Base-by-base conservation (phyloP, 2,113 vertebrate species). In the Heterotilapia buettikoferi region DNA sequence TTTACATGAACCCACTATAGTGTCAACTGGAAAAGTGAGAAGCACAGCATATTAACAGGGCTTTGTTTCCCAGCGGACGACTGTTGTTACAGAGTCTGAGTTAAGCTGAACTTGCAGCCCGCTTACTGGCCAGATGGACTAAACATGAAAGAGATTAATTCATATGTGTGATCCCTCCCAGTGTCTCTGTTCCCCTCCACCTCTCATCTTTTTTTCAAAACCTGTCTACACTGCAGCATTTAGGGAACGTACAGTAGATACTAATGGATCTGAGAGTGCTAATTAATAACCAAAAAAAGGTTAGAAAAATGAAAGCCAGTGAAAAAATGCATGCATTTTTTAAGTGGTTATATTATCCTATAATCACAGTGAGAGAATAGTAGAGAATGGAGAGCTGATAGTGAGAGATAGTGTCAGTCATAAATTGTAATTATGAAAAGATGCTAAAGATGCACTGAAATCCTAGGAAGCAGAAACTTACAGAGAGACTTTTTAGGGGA, bases 401-500 rank as follows among this genome's bases (percentile, higher is more conserved):
- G 57, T 33, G 40, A 45, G 21, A 78, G 18, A 52, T 9, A 53
- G 21, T 83, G 82, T 84, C 56, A 84, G 19, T 80, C 2, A 24
- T 38, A 12, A 82, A 83, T 21, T 56, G 87, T 3, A 24, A 73
- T 73, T 36, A 1, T 54, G 45, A 83, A 47, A 85, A 45, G 50
- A 66, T 84, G 59, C 24, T 86, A 31, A 82, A 66, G 38, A 84
- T 47, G 81, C 54, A 79, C 53, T 33, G 80, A 84, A 90, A 71
- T 63, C 84, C 76, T 13, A 24, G 76, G 45, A 68, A 84, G 89
- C 66, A 88, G 84, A 87, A 86, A 98, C 98, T 99, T 95, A 99
- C 98, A 99, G 14, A 92, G 84, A 1, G 97, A 96, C 85, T 96
- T 98, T 97, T 96, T 97, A 86, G 96, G 94, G 84, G 96, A 97